Percentiles rank a stretch among this genome's conserved stretches.
These are phyloP conservation scores for Montipora cactus DNA, from an alignment of 64 coral and sea anemone species.

Conservation along the genomic window DNA sequence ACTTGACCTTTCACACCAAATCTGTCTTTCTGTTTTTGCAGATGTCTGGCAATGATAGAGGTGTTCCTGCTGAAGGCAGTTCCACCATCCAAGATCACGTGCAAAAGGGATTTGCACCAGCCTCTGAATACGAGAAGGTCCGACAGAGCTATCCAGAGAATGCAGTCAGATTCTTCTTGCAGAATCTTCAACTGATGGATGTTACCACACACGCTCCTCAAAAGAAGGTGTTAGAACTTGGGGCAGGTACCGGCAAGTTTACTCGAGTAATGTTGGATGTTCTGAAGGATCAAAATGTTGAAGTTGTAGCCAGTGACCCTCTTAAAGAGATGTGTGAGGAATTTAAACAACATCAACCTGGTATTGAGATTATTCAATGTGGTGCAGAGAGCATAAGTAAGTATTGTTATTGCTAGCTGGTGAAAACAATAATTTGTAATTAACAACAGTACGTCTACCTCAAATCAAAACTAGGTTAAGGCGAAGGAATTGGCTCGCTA, in stretches of 20 bases:
- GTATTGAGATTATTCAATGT: constrained; percentile 45
- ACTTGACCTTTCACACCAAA: too few species aligned
- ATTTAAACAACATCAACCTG: constrained; percentile 39
- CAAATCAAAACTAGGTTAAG: too few species aligned
- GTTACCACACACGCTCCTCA: too few species aligned
- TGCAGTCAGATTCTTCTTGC: constrained; percentile 22
- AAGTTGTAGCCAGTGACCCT: constrained; percentile 53
- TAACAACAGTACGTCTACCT: too few species aligned
- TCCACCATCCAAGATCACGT: neutral
- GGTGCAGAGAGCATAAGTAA: constrained; percentile 50
- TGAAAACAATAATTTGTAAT: too few species aligned
- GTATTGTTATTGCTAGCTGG: too few species aligned
- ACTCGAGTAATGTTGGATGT: constrained; percentile 48
- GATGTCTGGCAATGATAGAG: neutral
- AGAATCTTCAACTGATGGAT: constrained; percentile 17
- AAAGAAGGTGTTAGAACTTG: constrained; percentile 49
- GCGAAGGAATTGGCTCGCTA: too few species aligned
- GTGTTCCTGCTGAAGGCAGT: neutral
- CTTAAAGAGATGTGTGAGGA: constrained; percentile 32
- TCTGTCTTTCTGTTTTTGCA: too few species aligned
- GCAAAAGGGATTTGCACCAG: neutral
- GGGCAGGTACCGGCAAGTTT: constrained; percentile 59
- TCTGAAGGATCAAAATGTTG: constrained; percentile 10
- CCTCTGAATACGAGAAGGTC: constrained; percentile 36
- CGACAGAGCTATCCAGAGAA: constrained; percentile 24